Evolutionary conservation across 2,797 vertebrate genomes (phyloP).

Genomic region (Channa striata): DNA sequence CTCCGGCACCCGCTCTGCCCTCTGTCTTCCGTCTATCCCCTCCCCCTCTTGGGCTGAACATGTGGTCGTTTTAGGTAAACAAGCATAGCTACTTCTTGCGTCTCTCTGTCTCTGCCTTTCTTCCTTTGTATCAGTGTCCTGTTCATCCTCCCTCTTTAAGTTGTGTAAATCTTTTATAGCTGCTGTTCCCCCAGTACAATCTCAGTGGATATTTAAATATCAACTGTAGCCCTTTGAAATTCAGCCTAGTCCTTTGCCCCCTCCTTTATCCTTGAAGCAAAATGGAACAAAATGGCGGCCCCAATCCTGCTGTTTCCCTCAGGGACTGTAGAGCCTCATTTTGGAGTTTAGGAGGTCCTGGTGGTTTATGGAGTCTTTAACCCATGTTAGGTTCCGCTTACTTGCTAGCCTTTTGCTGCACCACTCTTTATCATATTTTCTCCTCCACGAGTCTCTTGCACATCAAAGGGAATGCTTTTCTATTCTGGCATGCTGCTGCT

Average conservation of each 20-base stretch:
- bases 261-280: conserved; percentile 71
- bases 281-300: conserved; percentile 82
- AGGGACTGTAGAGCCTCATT: conserved; percentile 72
- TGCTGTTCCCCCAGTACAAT: conserved; percentile 67
- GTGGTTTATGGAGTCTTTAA: conserved; percentile 66
- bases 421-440: conserved; percentile 70
- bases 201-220: conserved; percentile 79
- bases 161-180: conserved; percentile 80
- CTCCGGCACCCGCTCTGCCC: conserved; percentile 63
- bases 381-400: conserved; percentile 56
- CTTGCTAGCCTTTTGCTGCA: conserved; percentile 57
- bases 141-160: conserved; percentile 59
- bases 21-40: conserved; percentile 70
- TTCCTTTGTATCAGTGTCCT: conserved; percentile 47
- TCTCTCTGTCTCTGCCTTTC: conserved; percentile 51
- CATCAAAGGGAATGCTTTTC: conserved; percentile 72
- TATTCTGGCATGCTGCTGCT: conserved; percentile 56
- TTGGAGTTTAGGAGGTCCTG: conserved; percentile 68
- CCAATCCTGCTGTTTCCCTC: conserved; percentile 72
- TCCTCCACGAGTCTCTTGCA: conserved; percentile 55
- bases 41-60: conserved; percentile 72
- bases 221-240: conserved; percentile 81
- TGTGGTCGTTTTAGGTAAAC: conserved; percentile 84
- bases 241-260: conserved; percentile 70
- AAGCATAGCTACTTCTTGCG: conserved; percentile 80